Conservation (phyloP, 2,113 vertebrate species). For the Elephantulus edwardii region DNA sequence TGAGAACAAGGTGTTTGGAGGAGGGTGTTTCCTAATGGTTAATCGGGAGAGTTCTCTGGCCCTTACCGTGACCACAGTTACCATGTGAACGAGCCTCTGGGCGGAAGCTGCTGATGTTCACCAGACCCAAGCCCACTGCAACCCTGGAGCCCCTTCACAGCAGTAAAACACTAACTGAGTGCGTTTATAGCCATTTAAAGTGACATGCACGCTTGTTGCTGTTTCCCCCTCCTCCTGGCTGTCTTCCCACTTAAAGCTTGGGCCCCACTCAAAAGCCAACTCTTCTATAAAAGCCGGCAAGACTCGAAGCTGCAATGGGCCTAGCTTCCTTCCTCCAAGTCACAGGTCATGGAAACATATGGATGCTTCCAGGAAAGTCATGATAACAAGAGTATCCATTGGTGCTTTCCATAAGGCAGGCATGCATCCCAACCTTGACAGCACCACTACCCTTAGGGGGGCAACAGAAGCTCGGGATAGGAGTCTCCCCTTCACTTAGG, state of each 20-base stretch:
- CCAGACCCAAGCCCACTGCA: not conserved
- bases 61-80: not conserved
- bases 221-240: too few relatives aligned
- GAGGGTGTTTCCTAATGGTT: not conserved
- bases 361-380: not conserved
- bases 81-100: not conserved
- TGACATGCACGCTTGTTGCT: rapidly evolving
- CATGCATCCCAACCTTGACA: not conserved
- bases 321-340: not conserved
- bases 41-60: not conserved
- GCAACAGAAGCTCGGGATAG: not conserved
- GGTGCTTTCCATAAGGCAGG: not conserved
- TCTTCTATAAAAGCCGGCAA: not conserved
- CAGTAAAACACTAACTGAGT: not conserved
- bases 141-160: too few relatives aligned
- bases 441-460: too few relatives aligned
- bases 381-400: not conserved
- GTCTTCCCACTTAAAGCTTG: not conserved
- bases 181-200: not conserved
- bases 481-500: not conserved
- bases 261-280: not conserved
- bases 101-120: not conserved
- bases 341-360: not conserved
- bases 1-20: not conserved
- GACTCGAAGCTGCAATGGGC: not conserved